phyloP scores from a whole-genome alignment of 2,113 vertebrate species.

The Paradisaea rubra region DNA sequence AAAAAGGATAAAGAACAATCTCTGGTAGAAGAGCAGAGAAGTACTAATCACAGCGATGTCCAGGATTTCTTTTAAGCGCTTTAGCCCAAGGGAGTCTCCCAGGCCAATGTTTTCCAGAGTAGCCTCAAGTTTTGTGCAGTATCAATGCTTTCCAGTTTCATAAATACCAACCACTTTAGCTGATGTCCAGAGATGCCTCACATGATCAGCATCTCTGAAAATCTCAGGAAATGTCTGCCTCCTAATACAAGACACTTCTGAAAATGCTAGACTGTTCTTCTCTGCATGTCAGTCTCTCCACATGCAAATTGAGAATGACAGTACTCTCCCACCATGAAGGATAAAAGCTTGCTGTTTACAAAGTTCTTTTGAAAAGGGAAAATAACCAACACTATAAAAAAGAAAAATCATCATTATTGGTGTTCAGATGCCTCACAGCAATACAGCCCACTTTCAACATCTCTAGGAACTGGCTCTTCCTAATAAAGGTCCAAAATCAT shows the following conservation, averaged over 20 bases:
- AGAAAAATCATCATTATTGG: background rate
- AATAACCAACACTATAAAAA: background rate
- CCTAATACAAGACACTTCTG: background rate
- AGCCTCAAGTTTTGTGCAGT: background rate
- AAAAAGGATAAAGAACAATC: background rate
- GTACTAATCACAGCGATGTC: fast-evolving
- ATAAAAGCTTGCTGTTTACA: background rate
- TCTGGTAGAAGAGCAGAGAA: background rate
- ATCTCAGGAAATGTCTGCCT: background rate
- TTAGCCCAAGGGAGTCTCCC: background rate
- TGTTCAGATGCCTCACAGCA: background rate
- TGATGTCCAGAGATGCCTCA: background rate
- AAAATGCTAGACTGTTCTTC: background rate
- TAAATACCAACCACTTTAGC: background rate
- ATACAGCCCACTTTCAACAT: background rate
- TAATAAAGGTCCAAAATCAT: background rate
- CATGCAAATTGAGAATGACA: background rate
- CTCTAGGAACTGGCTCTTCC: background rate
- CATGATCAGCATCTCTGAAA: background rate
- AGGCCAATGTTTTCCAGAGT: background rate
- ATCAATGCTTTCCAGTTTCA: background rate
- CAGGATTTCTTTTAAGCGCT: background rate
- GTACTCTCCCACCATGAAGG: background rate
- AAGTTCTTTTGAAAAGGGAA: background rate
- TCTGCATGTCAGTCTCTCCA: background rate